Evolutionary conservation across 2,113 vertebrate genomes (phyloP).

Genomic region (Sinosuthora webbiana): DNA sequence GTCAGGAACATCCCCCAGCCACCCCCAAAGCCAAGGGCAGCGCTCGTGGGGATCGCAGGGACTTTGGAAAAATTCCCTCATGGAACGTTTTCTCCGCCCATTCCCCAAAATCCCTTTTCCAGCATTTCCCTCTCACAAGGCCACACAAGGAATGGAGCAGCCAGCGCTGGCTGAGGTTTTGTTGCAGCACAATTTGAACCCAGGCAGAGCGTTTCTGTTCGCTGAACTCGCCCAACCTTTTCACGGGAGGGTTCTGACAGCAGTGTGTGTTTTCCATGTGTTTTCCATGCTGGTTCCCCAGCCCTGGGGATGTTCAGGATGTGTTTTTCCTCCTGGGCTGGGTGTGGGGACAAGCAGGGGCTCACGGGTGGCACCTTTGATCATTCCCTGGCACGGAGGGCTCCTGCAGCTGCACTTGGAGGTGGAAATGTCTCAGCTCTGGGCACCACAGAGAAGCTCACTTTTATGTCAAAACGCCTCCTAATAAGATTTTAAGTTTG

Average conservation of each 20-base stretch:
- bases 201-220: background rate
- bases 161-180: background rate
- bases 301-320: background rate
- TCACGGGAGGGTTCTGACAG: background rate
- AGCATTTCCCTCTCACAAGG: background rate
- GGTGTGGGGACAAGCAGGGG: background rate
- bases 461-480: slow-evolving; percentile 27
- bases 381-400: background rate
- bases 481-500: slow-evolving; percentile 49
- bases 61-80: background rate
- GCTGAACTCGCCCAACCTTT: background rate
- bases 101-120: background rate
- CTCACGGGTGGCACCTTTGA: slow-evolving; percentile 26
- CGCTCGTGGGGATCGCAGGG: rapidly evolving
- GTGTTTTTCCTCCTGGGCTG: background rate
- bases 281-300: background rate
- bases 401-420: slow-evolving; percentile 25
- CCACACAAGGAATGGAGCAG: background rate
- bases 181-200: background rate
- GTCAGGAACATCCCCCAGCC: background rate
- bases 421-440: background rate
- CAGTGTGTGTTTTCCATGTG: background rate
- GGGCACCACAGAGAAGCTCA: background rate
- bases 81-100: rapidly evolving
- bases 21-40: background rate